Conservation (phyloP, 2,113 vertebrate species). For the Balaeniceps rex region DNA sequence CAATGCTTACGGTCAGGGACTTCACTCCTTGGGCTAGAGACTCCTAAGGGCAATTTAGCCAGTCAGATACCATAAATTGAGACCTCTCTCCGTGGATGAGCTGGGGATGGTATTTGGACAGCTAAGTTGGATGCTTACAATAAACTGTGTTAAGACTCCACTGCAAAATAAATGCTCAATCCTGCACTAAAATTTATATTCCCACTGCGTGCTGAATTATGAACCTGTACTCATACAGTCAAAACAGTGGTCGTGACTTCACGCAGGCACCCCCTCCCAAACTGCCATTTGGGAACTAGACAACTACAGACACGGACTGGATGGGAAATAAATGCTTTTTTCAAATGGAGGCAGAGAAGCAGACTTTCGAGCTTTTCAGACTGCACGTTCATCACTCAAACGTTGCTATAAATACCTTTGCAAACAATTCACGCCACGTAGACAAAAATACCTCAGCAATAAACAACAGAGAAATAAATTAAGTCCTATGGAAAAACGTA, state of each 20-base stretch:
- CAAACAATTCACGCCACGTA: background rate
- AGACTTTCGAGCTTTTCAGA: background rate
- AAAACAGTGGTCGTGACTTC: background rate
- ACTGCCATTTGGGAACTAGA: background rate
- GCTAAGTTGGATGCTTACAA: background rate
- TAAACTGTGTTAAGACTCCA: background rate
- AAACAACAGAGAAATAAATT: background rate
- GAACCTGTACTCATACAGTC: background rate
- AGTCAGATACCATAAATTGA: background rate
- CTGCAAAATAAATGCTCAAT: background rate
- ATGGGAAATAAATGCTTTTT: background rate
- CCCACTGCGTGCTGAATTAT: background rate
- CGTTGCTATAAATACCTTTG: background rate
- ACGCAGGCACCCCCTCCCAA: background rate
- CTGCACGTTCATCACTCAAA: background rate
- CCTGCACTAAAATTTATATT: background rate
- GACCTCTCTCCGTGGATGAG: background rate
- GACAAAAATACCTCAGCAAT: background rate
- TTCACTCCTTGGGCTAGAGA: background rate
- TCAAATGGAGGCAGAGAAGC: background rate
- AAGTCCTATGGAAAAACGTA: background rate
- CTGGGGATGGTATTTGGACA: background rate
- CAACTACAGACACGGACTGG: background rate
- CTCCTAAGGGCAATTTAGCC: background rate
- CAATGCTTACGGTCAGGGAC: background rate